phyloP scores from a whole-genome alignment of 2,113 vertebrate genomes.

The Perognathus longimembris region DNA sequence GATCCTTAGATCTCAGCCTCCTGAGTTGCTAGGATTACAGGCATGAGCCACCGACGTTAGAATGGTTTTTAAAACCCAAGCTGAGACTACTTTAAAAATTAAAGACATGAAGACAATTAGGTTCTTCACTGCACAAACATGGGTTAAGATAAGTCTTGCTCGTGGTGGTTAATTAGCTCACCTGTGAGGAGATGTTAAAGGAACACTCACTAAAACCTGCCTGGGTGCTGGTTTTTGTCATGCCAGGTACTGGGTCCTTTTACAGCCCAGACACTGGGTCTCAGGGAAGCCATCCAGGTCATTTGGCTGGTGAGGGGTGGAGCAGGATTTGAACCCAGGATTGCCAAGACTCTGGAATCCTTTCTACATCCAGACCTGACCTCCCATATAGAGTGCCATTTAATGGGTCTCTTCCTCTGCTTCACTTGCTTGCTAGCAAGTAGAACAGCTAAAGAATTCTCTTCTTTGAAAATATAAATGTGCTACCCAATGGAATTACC shows the following conservation, averaged over 20 bases:
- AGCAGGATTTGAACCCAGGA: background rate
- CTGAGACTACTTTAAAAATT: constrained; percentile 10
- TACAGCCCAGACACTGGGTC: background rate
- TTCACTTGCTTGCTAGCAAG: background rate
- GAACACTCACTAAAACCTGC: background rate
- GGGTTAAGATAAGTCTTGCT: background rate
- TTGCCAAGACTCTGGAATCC: background rate
- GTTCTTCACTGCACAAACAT: background rate
- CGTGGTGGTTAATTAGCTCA: too few species aligned
- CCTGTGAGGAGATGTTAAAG: background rate
- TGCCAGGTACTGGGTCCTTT: background rate
- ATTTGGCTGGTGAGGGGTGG: background rate
- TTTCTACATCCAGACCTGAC: background rate
- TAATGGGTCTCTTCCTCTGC: background rate
- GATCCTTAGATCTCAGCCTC: too few species aligned
- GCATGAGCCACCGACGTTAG: background rate
- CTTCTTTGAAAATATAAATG: constrained; percentile 51
- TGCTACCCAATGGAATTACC: background rate
- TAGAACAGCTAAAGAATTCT: background rate
- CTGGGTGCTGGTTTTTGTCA: background rate
- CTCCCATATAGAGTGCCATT: background rate
- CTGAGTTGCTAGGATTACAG: too few species aligned
- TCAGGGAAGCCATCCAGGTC: background rate
- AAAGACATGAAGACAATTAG: constrained; percentile 7
- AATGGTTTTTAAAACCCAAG: background rate